These are phyloP conservation scores for Dermolepida albohirtum DNA, from an alignment of 2,888 invertebrate species.

Conservation along the genomic window DNA sequence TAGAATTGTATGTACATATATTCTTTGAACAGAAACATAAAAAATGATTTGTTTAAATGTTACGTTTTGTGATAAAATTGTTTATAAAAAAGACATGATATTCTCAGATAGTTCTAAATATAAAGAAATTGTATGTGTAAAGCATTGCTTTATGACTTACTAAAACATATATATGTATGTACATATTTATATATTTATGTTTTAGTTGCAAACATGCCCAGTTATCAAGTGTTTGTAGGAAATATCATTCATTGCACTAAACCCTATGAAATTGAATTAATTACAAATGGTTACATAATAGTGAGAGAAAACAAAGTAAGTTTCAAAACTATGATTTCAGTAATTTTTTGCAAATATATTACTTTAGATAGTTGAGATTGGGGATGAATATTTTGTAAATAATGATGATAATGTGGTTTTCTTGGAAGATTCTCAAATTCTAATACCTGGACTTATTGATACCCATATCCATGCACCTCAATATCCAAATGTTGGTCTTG, in stretches of 20 bases:
- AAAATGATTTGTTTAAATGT: too few relatives aligned
- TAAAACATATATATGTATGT: background rate
- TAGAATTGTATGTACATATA: too few relatives aligned
- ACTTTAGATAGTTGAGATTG: constrained; percentile 42
- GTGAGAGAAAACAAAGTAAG: constrained; percentile 72
- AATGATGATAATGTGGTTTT: constrained; percentile 43
- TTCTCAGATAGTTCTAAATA: background rate
- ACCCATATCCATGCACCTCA: constrained; percentile 93
- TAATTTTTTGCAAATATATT: background rate
- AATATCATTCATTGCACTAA: constrained; percentile 60
- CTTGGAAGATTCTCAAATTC: constrained; percentile 70
- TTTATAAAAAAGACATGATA: too few relatives aligned
- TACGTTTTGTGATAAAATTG: too few relatives aligned
- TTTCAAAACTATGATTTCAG: constrained; percentile 14
- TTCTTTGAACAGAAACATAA: too few relatives aligned
- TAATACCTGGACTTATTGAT: constrained; percentile 91
- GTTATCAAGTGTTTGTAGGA: constrained; percentile 57
- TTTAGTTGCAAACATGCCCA: constrained; percentile 19
- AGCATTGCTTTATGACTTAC: background rate
- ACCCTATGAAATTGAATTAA: constrained; percentile 59
- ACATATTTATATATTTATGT: too few relatives aligned
- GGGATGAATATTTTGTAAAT: constrained; percentile 19
- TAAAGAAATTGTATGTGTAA: background rate
- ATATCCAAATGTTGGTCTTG: constrained; percentile 86
- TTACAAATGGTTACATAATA: constrained; percentile 69